Evolutionary conservation across 2,888 invertebrate species (phyloP), one percentile per base, ranked within the genome.

Genomic region (Magallana nippona): DNA sequence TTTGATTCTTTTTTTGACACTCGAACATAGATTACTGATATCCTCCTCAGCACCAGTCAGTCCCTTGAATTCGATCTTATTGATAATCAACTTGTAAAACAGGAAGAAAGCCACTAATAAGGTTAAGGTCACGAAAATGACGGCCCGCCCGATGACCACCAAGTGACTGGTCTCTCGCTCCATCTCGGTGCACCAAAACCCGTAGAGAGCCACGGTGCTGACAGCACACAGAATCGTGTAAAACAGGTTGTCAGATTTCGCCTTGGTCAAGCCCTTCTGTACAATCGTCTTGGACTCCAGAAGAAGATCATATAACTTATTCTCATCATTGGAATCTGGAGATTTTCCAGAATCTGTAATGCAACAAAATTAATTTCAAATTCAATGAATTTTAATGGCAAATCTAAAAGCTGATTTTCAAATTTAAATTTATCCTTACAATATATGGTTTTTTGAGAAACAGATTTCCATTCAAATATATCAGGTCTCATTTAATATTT

Each of bases 31-130:
- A 77, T 89, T 84, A 78, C 84, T 86, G 10, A 90, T 83, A 81
- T 92, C 91, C 32, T 87, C 84, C 77, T 89, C 87, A 10, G 90
- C 86, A 10, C 90, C 89, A 58, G 88, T 86, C 32, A 91, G 86
- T 3, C 90, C 91, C 78, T 91, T 89, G 10, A 86, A 88, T 86
- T 92, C 92, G 3, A 88, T 89, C n/a, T 89, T 81, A 62, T 90
- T 90, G 63, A 92, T 82, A 11, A 92, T 88, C 27, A 91, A 63
- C 0, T 89, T 87, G 63, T 90, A 90, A 87, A 91, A 89, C 57
- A 91, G 83, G 56, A 89, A 88, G 83, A 89, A 91, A 0, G 90
- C 91, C 32, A 90, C 87, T 8, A 85, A 82, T 32, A 92, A 81
- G 10, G 88, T 88, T 22, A 92, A 60, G 10, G 83, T 55, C 17